Conservation (phyloP, 1,140 invertebrate species). For the Rhyzopertha dominica region DNA sequence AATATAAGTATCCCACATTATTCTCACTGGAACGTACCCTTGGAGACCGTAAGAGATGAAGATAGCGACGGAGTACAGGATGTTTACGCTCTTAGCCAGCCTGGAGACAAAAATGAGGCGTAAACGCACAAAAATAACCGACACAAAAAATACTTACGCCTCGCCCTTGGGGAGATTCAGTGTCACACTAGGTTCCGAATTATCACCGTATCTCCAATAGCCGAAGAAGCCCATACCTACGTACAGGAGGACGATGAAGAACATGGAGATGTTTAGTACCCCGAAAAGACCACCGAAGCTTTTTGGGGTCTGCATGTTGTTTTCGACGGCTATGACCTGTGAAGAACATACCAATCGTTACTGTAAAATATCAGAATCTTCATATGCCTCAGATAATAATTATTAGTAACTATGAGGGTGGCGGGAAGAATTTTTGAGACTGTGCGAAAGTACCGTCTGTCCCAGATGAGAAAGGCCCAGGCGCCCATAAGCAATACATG, state of each 20-base stretch:
- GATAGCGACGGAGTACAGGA: slow-evolving; percentile 82
- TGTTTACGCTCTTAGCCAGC: slow-evolving; percentile 70
- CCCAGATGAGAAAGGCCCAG: too few relatives aligned
- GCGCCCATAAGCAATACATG: too few relatives aligned
- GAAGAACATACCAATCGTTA: slow-evolving; percentile 20
- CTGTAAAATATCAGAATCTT: too few relatives aligned
- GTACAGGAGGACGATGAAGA: slow-evolving; percentile 64
- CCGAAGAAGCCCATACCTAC: slow-evolving; percentile 71
- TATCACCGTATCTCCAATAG: slow-evolving; percentile 67
- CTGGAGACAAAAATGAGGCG: slow-evolving; percentile 50
- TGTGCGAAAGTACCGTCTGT: neutral
- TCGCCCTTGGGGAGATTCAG: slow-evolving; percentile 59
- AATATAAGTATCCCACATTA: slow-evolving; percentile 76
- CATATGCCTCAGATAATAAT: too few relatives aligned
- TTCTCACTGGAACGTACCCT: slow-evolving; percentile 88
- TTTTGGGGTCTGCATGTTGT: slow-evolving; percentile 77
- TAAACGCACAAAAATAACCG: too few relatives aligned
- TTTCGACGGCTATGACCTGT: slow-evolving; percentile 77
- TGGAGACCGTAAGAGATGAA: slow-evolving; percentile 91
- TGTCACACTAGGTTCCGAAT: slow-evolving; percentile 60
- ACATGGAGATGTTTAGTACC: slow-evolving; percentile 75
- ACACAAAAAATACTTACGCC: slow-evolving; percentile 47
- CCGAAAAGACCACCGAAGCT: slow-evolving; percentile 66
- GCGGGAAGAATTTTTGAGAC: neutral
- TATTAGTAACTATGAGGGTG: neutral